phyloP scores from a whole-genome alignment of 30 jellyfish, hydroid and myxozoan genomes.

The Turritopsis dohrnii region DNA sequence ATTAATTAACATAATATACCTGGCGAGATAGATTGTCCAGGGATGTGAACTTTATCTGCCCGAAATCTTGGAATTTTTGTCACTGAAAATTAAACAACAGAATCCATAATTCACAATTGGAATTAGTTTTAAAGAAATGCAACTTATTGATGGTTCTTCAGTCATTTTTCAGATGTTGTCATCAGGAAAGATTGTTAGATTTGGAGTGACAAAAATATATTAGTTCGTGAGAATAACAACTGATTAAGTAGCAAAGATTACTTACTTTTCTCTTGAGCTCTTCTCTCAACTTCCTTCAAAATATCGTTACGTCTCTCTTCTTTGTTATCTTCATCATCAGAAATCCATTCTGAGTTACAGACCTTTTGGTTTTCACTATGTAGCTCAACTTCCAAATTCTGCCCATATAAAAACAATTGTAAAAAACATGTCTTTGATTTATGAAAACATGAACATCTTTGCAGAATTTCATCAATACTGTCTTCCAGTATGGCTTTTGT shows the following conservation, averaged over 20 bases:
- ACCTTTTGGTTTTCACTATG: not conserved
- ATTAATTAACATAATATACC: not conserved
- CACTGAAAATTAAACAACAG: not conserved
- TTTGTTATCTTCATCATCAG: constrained; percentile 17
- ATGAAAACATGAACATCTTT: not conserved
- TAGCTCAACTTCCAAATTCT: constrained; percentile 7
- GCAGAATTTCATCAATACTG: too few species aligned
- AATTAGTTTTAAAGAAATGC: too few species aligned
- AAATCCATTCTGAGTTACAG: not conserved
- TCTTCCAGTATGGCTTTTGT: too few species aligned
- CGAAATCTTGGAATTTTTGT: constrained; percentile 21
- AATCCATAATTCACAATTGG: not conserved
- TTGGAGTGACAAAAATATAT: too few species aligned
- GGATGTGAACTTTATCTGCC: not conserved
- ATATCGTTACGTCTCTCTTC: not conserved
- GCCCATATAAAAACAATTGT: not conserved
- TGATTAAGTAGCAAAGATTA: too few species aligned
- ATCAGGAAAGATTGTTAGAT: too few species aligned
- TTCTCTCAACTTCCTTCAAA: constrained; percentile 15
- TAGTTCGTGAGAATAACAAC: not conserved
- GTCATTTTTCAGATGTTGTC: too few species aligned
- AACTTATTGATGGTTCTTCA: too few species aligned
- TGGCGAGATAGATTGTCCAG: not conserved
- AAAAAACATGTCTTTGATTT: not conserved
- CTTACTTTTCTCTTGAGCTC: constrained; percentile 22